These are phyloP conservation scores for Sycon ciliatum DNA, from an alignment of 37 sponge, comb jelly and placozoan species.

Conservation along the genomic window DNA sequence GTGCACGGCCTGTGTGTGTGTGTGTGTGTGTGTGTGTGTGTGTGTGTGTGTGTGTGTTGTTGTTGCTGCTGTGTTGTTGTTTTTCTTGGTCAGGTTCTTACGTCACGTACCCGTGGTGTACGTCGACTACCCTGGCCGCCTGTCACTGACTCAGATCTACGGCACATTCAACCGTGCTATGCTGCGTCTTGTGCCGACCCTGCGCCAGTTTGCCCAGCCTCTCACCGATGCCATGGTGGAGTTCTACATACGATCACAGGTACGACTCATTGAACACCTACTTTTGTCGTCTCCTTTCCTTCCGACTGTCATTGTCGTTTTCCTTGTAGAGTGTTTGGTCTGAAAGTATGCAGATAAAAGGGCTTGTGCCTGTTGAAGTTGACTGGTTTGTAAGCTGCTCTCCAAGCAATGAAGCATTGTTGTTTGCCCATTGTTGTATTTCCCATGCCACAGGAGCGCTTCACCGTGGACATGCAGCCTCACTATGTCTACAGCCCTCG, in stretches of 20 bases:
- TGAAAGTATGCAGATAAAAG: too few species aligned
- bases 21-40: background rate
- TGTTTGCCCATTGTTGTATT: background rate
- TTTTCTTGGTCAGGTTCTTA: conserved; percentile 58
- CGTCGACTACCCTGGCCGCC: conserved; percentile 90
- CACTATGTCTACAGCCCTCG: conserved; percentile 97
- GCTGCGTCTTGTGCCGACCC: conserved; percentile 78
- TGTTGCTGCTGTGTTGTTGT: background rate
- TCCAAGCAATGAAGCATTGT: background rate
- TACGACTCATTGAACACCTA: background rate
- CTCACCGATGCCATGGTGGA: conserved; percentile 98
- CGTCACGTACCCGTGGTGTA: conserved; percentile 96
- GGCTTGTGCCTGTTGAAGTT: too few species aligned
- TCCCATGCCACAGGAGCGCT: conserved; percentile 45
- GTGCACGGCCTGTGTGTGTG: background rate
- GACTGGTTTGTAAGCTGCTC: too few species aligned
- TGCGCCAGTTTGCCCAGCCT: conserved; percentile 76
- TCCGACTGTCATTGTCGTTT: too few species aligned
- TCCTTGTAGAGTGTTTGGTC: too few species aligned
- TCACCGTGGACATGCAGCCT: conserved; percentile 98
- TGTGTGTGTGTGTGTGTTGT: background rate
- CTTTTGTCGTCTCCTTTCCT: background rate
- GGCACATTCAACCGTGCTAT: conserved; percentile 97
- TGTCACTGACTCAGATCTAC: conserved; percentile 90
- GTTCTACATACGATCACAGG: conserved; percentile 86